Evolutionary conservation across 2,797 vertebrate species (phyloP), one percentile per base, ranked within the genome.

Genomic region (Fratercula arctica): DNA sequence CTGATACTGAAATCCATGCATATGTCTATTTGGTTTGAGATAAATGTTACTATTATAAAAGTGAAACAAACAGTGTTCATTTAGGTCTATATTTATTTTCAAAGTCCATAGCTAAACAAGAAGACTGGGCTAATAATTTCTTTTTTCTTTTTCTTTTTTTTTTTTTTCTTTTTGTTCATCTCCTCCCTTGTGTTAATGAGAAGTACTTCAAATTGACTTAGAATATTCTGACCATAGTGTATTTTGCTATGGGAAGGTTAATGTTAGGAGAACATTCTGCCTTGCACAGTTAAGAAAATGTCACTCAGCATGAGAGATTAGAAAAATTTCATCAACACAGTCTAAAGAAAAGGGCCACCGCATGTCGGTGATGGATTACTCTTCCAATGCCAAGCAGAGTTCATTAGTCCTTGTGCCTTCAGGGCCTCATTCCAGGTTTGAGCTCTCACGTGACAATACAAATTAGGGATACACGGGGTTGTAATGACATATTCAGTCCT

Each of bases 331-430:
- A 59, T 81, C 85, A 88, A 37, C 69, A 56, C 7, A 60, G 13
- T 79, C 59, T 64, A 74, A 95, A 89, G 77, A 53, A 94, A 89
- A 86, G 23, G 33, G 26, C 28, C 2, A 6, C 33, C 0, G 1
- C 15, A 23, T 48, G 45, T 48, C 4, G 11, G n/a, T 90, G 90
- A 97, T 74, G 51, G 60, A 96, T 93, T 90, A 53, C 15, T 77
- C 31, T 74, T 93, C 63, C n/a, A 64, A 60, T 64, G 69, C 59
- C 80, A 93, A 64, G 84, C 56, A 87, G 85, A 97, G 90, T 90
- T 97, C 94, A 96, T 97, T 90, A 94, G 66, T 60, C 82, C 67
- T 75, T 64, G 46, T 70, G 77, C 88, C 87, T 94, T 79, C 88
- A 37, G 85, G 95, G 83, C 63, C 29, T 68, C 5, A 16, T 93